Conservation (phyloP, 2,797 vertebrate species). For the Falco columbarius region DNA sequence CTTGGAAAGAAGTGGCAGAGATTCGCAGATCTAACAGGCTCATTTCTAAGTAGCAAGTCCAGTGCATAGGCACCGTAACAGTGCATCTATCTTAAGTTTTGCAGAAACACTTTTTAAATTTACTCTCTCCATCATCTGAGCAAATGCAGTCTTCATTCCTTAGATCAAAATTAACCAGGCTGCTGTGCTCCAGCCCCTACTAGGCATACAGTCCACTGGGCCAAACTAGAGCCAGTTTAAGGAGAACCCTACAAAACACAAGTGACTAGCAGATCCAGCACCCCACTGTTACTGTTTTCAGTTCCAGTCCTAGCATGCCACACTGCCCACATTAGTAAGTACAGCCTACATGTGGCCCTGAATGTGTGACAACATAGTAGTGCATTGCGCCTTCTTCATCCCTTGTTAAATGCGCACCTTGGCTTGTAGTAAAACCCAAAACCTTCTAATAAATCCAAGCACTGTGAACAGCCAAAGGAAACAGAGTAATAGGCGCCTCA, state of each 20-base stretch:
- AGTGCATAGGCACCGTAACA: neutral
- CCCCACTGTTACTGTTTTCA: neutral
- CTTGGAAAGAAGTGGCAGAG: neutral
- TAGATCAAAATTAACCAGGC: neutral
- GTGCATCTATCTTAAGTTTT: too few species aligned
- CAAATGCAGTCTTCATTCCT: neutral
- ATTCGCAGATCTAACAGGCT: neutral
- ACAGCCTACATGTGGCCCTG: neutral
- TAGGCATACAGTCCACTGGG: neutral
- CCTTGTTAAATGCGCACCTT: neutral
- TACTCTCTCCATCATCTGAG: neutral
- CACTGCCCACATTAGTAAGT: neutral
- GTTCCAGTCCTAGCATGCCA: neutral
- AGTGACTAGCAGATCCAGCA: neutral
- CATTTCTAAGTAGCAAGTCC: neutral
- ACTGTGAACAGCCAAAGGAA: neutral
- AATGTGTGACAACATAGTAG: neutral
- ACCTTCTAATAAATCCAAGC: neutral
- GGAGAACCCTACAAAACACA: neutral
- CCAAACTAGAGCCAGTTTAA: neutral
- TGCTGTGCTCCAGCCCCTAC: neutral
- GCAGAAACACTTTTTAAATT: rapidly evolving
- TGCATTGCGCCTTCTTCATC: neutral
- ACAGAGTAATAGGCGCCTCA: neutral
- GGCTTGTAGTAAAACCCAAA: neutral